Conservation (phyloP, 2,888 invertebrate genomes). For the Drosophila koepferae region DNA sequence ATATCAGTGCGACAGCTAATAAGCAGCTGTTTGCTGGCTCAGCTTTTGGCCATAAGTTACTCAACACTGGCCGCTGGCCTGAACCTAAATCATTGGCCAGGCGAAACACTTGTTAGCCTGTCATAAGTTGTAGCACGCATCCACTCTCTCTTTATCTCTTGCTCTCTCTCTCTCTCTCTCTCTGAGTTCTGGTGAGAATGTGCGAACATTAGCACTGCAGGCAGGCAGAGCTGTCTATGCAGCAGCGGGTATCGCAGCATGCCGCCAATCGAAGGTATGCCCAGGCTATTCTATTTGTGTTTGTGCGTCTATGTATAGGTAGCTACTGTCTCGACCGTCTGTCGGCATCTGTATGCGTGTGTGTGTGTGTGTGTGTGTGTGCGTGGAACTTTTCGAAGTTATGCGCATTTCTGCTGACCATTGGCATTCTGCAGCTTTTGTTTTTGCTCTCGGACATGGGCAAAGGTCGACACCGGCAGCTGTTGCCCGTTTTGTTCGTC, state of each 20-base stretch:
- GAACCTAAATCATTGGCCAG: slow-evolving; percentile 50
- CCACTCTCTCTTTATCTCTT: too few relatives aligned
- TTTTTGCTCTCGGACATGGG: slow-evolving; percentile 59
- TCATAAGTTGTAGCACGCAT: slow-evolving; percentile 38
- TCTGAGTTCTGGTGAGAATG: slow-evolving; percentile 46
- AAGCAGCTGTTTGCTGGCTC: slow-evolving; percentile 47
- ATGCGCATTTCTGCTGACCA: slow-evolving; percentile 80
- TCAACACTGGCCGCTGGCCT: slow-evolving; percentile 20
- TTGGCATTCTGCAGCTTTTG: slow-evolving; percentile 80
- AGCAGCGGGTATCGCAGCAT: slow-evolving; percentile 16
- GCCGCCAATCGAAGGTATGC: slow-evolving; percentile 47
- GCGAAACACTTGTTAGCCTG: slow-evolving; percentile 57
- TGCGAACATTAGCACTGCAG: slow-evolving; percentile 75
- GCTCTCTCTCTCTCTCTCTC: too few relatives aligned
- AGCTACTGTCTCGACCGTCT: slow-evolving; percentile 57
- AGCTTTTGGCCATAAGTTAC: slow-evolving; percentile 36
- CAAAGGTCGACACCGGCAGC: slow-evolving; percentile 72
- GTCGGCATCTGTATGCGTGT: slow-evolving; percentile 48
- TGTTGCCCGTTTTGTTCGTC: slow-evolving; percentile 64
- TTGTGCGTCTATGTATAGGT: slow-evolving; percentile 41
- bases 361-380: too few relatives aligned
- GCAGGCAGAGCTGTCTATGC: slow-evolving; percentile 61
- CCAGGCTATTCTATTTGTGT: slow-evolving; percentile 3
- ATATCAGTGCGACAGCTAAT: slow-evolving; percentile 26
- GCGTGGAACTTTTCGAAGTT: slow-evolving; percentile 75